Conservation (phyloP, 2,113 vertebrate genomes). For the Sphyrna mokarran region DNA sequence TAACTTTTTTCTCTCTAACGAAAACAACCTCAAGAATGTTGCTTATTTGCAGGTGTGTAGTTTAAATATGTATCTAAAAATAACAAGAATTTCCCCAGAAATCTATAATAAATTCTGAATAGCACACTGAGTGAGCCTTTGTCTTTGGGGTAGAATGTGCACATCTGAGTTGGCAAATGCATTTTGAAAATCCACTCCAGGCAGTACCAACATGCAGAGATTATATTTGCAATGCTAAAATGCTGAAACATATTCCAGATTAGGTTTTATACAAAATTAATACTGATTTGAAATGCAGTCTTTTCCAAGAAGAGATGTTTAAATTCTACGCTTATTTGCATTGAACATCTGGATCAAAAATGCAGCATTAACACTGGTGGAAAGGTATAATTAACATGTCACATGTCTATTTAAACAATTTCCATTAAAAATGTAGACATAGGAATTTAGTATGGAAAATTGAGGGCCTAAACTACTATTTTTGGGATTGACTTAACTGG, state of each 20-base stretch:
- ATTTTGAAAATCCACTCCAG: not conserved
- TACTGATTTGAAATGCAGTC: not conserved
- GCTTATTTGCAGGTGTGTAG: too few relatives aligned
- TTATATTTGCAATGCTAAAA: not conserved
- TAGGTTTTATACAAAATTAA: not conserved
- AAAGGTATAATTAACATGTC: not conserved
- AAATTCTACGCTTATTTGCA: not conserved
- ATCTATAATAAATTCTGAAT: not conserved
- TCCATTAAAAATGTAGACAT: not conserved
- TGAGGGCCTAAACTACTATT: not conserved
- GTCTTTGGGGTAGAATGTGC: not conserved
- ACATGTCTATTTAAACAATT: not conserved
- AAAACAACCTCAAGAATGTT: too few relatives aligned
- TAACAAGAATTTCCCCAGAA: not conserved
- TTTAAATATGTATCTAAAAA: too few relatives aligned
- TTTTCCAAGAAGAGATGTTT: not conserved
- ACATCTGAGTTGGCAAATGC: not conserved
- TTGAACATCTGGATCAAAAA: not conserved
- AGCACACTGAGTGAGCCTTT: too few relatives aligned
- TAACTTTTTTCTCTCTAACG: too few relatives aligned
- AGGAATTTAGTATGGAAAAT: not conserved
- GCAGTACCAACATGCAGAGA: not conserved
- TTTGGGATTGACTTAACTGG: not conserved
- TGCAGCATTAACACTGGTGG: not conserved
- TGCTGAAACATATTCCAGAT: not conserved